phyloP scores from a whole-genome alignment of 2,113 vertebrate species.

The Cyprinodon tularosa region DNA sequence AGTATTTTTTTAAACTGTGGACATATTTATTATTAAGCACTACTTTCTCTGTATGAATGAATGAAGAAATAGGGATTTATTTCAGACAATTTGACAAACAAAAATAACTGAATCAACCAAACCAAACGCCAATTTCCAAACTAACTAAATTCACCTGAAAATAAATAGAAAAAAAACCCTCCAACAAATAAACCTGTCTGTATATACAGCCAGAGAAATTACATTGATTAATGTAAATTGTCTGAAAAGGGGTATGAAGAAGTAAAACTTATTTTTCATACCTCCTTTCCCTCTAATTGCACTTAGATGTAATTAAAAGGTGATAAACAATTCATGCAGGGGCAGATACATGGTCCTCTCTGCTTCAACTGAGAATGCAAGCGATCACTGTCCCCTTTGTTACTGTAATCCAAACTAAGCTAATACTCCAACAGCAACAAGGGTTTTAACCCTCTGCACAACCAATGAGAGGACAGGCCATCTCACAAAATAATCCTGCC shows the following conservation, averaged over 20 bases:
- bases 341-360: neutral
- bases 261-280: too few relatives aligned
- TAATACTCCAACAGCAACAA: slow-evolving; percentile 35
- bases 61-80: too few relatives aligned
- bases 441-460: slow-evolving; percentile 20
- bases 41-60: neutral
- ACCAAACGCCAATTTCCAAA: too few relatives aligned
- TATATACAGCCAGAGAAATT: too few relatives aligned
- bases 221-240: too few relatives aligned
- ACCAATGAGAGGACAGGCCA: slow-evolving; percentile 47
- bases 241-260: too few relatives aligned
- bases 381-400: slow-evolving; percentile 27
- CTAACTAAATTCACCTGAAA: too few relatives aligned
- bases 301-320: neutral
- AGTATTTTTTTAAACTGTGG: neutral
- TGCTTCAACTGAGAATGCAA: slow-evolving; percentile 14
- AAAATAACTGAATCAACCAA: too few relatives aligned
- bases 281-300: too few relatives aligned
- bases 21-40: neutral
- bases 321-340: neutral
- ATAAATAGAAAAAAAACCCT: too few relatives aligned
- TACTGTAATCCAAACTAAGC: slow-evolving; percentile 55
- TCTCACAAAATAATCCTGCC: slow-evolving; percentile 48
- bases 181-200: too few relatives aligned
- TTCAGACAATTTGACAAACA: too few relatives aligned